Conservation (phyloP, 2,888 invertebrate genomes). For the Chrysina gloriosa region DNA sequence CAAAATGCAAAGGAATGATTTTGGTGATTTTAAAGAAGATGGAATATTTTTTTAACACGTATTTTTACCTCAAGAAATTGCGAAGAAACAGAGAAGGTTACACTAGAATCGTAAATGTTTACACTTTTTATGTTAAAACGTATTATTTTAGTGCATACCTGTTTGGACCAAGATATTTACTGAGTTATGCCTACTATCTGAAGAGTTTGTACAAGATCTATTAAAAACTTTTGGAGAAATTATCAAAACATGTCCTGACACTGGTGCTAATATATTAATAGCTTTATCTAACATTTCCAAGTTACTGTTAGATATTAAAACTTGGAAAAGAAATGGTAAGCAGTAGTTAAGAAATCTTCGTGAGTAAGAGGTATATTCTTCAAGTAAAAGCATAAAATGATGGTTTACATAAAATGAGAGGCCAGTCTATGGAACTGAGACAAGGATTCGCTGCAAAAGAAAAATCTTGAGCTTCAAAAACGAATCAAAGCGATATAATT, state of each 20-base stretch:
- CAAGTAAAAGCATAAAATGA: too few species aligned
- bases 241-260: slow-evolving; percentile 26
- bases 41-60: slow-evolving; percentile 32
- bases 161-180: slow-evolving; percentile 36
- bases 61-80: slow-evolving; percentile 30
- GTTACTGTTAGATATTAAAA: slow-evolving; percentile 17
- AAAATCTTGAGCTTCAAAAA: too few species aligned
- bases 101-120: neutral
- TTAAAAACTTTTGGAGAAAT: slow-evolving; percentile 31
- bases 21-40: slow-evolving; percentile 25
- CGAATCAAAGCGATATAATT: too few species aligned
- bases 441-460: too few species aligned
- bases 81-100: slow-evolving; percentile 26
- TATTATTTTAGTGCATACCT: slow-evolving; percentile 20
- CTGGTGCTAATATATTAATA: neutral
- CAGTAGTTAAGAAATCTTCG: slow-evolving; percentile 1
- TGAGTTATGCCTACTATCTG: slow-evolving; percentile 37
- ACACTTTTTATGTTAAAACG: slow-evolving; percentile 13
- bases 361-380: too few species aligned
- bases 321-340: slow-evolving; percentile 29
- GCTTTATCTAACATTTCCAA: slow-evolving; percentile 19
- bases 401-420: too few species aligned
- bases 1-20: slow-evolving; percentile 38
- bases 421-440: too few species aligned
- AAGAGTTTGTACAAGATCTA: slow-evolving; percentile 27